Conservation (phyloP, 2,888 invertebrate species). For the Rhagophthalmus giganteus region DNA sequence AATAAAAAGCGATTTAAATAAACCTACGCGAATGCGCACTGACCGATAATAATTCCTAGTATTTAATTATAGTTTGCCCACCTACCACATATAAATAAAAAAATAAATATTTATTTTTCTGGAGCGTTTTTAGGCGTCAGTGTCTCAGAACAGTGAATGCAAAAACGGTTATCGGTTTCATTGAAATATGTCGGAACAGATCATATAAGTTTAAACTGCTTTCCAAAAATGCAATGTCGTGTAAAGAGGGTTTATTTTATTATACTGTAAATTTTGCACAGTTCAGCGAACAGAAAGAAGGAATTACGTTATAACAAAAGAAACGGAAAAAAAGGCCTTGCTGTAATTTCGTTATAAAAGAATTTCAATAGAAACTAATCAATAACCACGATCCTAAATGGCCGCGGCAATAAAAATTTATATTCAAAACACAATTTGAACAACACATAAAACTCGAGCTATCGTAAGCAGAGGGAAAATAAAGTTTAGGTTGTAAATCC, state of each 20-base stretch:
- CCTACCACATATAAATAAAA: too few relatives aligned
- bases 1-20: too few relatives aligned
- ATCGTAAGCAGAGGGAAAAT: not conserved
- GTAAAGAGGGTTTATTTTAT: not conserved
- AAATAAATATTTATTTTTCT: too few relatives aligned
- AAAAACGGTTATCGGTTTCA: not conserved
- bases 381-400: not conserved
- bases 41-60: too few relatives aligned
- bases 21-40: too few relatives aligned
- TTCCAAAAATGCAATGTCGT: not conserved
- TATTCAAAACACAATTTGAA: not conserved
- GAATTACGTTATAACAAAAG: not conserved
- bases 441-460: not conserved
- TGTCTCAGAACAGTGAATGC: too few relatives aligned
- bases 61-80: too few relatives aligned
- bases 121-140: too few relatives aligned
- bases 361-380: not conserved
- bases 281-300: not conserved
- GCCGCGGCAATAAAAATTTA: not conserved
- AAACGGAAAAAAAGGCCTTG: not conserved
- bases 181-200: too few relatives aligned
- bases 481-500: not conserved
- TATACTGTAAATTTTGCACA: not conserved
- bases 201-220: not conserved
- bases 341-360: not conserved